A percentile compares a stretch with the other conserved stretches of the same genome.
Evolutionary conservation across 2,797 vertebrate species (phyloP).

Genomic region (Rhynchonycteris naso): DNA sequence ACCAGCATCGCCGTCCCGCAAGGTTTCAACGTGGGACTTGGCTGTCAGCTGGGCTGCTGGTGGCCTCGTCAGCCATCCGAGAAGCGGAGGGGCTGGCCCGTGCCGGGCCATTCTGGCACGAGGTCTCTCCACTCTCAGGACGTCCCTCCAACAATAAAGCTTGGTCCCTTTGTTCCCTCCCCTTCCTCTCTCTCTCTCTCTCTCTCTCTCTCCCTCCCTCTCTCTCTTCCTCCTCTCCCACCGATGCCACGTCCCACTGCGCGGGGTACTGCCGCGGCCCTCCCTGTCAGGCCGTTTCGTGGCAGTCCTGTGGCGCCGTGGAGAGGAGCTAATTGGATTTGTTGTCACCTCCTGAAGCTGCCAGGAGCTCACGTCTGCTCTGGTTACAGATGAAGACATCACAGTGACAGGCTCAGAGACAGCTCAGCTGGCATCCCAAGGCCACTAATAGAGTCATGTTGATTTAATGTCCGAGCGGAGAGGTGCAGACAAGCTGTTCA

Average conservation of each 20-base stretch:
- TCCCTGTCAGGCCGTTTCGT: slow-evolving; percentile 90
- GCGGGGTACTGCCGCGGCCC: slow-evolving; percentile 87
- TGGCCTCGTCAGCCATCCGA: slow-evolving; percentile 10
- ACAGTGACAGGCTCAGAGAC: slow-evolving; percentile 97
- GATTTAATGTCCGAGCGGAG: slow-evolving; percentile 93
- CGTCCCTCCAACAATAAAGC: slow-evolving; percentile 84
- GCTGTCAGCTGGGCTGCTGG: slow-evolving; percentile 42
- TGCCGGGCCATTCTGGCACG: slow-evolving; percentile 79
- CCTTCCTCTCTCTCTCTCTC: background rate
- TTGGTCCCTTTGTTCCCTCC: slow-evolving; percentile 52
- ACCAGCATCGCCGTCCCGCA: slow-evolving; percentile 23
- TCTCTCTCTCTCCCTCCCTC: background rate
- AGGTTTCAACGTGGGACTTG: background rate
- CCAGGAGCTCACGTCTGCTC: slow-evolving; percentile 97
- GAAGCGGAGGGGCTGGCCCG: slow-evolving; percentile 76
- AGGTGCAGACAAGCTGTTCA: slow-evolving; percentile 96
- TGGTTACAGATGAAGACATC: slow-evolving; percentile 99
- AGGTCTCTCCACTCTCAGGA: slow-evolving; percentile 81
- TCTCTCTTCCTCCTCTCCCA: background rate
- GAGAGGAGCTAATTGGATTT: slow-evolving; percentile 99
- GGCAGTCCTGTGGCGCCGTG: slow-evolving; percentile 90
- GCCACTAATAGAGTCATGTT: slow-evolving; percentile 96
- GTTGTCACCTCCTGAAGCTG: slow-evolving; percentile 99
- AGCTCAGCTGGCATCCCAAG: slow-evolving; percentile 98
- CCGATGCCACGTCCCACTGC: slow-evolving; percentile 85